Conservation (phyloP, 1,140 invertebrate genomes). For the Oscheius sp. region DNA sequence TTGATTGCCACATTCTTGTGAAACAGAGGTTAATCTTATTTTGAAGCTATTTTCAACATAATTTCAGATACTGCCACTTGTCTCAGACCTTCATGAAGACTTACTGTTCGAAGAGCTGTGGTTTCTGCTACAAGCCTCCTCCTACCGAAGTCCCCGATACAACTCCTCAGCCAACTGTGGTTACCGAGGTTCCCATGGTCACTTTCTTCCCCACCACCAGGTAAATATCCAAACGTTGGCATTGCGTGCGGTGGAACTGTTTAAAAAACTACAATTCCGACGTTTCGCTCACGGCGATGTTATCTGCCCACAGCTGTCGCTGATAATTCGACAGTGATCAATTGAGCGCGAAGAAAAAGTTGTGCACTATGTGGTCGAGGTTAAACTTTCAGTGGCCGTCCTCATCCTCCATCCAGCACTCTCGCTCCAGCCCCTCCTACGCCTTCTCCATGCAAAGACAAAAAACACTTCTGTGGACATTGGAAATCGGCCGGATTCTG, state of each 20-base stretch:
- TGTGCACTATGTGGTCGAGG: too few species aligned
- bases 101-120: constrained; percentile 56
- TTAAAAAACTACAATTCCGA: too few species aligned
- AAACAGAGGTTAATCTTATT: constrained; percentile 42
- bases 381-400: background rate
- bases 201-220: constrained; percentile 4
- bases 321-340: too few species aligned
- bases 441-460: constrained; percentile 46
- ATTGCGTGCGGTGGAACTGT: too few species aligned
- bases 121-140: constrained; percentile 54
- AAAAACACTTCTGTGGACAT: constrained; percentile 55
- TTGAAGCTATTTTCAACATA: background rate
- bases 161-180: constrained; percentile 16
- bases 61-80: constrained; percentile 50
- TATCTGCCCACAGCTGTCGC: too few species aligned
- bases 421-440: constrained; percentile 7
- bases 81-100: constrained; percentile 52
- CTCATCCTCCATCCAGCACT: background rate
- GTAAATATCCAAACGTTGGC: constrained; percentile 6
- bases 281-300: too few species aligned
- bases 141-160: constrained; percentile 50
- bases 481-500: constrained; percentile 59
- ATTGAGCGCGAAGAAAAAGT: too few species aligned
- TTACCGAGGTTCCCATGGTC: constrained; percentile 17
- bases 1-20: constrained; percentile 60